Conservation (phyloP, 2,888 invertebrate species). For the Adela reaumurella region DNA sequence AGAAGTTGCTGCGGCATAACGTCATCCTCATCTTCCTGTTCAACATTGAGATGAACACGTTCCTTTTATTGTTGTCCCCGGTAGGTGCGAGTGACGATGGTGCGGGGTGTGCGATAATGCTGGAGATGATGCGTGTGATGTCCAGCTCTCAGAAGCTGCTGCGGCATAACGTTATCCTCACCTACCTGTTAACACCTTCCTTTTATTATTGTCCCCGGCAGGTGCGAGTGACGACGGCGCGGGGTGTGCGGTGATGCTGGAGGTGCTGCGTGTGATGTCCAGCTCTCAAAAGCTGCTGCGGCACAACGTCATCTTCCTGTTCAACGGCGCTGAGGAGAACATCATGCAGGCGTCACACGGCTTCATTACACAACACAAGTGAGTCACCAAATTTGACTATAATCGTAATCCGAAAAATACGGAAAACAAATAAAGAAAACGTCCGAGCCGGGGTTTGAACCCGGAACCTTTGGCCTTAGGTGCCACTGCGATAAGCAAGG, state of each 20-base stretch:
- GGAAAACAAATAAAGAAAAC: too few relatives aligned
- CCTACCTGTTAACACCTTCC: too few relatives aligned
- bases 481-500: too few relatives aligned
- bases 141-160: slow-evolving; percentile 58
- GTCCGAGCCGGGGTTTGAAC: too few relatives aligned
- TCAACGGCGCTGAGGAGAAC: slow-evolving; percentile 92
- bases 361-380: slow-evolving; percentile 81
- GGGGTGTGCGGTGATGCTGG: slow-evolving; percentile 84
- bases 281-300: slow-evolving; percentile 57
- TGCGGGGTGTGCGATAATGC: slow-evolving; percentile 83
- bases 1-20: slow-evolving; percentile 64
- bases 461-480: too few relatives aligned
- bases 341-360: slow-evolving; percentile 83
- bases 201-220: too few relatives aligned
- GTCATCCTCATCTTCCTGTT: too few relatives aligned
- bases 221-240: slow-evolving; percentile 89
- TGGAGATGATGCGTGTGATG: slow-evolving; percentile 75
- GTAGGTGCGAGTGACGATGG: slow-evolving; percentile 88
- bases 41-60: too few relatives aligned
- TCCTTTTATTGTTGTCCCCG: too few relatives aligned
- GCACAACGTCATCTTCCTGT: slow-evolving; percentile 76
- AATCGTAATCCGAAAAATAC: too few relatives aligned
- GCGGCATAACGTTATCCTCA: slow-evolving; percentile 72
- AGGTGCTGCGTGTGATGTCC: slow-evolving; percentile 69
- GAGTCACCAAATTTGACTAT: too few relatives aligned